These are phyloP conservation scores for Drosophila kambysellisi DNA, from an alignment of 2,888 invertebrate species.

Conservation along the genomic window DNA sequence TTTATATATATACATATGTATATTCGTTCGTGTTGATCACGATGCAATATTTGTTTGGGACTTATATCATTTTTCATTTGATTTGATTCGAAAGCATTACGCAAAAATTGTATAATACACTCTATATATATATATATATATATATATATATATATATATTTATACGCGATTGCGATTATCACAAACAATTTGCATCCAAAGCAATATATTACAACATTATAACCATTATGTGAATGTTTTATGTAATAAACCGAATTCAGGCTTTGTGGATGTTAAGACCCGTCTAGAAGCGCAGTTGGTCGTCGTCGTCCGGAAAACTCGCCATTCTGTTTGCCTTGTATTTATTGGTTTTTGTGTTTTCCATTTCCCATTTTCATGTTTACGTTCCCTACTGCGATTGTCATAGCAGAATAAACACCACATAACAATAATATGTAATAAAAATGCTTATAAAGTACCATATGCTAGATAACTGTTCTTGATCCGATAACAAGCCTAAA, in stretches of 20 bases:
- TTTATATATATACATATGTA: not conserved
- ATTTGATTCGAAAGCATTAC: slow-evolving; percentile 3
- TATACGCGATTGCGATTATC: slow-evolving; percentile 15
- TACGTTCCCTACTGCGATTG: not conserved
- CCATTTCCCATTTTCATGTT: not conserved
- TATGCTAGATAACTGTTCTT: slow-evolving; percentile 19
- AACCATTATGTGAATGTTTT: slow-evolving; percentile 45
- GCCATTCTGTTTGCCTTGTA: not conserved
- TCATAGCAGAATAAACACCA: slow-evolving; percentile 7
- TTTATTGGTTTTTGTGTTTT: not conserved
- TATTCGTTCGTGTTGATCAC: not conserved
- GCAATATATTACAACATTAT: slow-evolving; percentile 20
- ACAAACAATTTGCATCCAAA: slow-evolving; percentile 14
- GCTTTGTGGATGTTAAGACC: slow-evolving; percentile 36
- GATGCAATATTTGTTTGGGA: slow-evolving; percentile 1
- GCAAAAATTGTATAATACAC: slow-evolving; percentile 2
- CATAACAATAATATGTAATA: not conserved
- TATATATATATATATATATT: slow-evolving; percentile 2
- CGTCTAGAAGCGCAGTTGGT: slow-evolving; percentile 3
- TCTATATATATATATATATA: not conserved
- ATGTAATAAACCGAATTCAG: slow-evolving; percentile 43
- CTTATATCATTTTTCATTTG: not conserved
- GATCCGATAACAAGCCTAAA: slow-evolving; percentile 16
- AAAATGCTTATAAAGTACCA: slow-evolving; percentile 5
- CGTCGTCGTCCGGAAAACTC: not conserved